A percentile compares a stretch with the other conserved stretches of the same genome.
These are phyloP conservation scores for Rutilus rutilus DNA, from an alignment of 2,113 vertebrate genomes.

Conservation along the genomic window DNA sequence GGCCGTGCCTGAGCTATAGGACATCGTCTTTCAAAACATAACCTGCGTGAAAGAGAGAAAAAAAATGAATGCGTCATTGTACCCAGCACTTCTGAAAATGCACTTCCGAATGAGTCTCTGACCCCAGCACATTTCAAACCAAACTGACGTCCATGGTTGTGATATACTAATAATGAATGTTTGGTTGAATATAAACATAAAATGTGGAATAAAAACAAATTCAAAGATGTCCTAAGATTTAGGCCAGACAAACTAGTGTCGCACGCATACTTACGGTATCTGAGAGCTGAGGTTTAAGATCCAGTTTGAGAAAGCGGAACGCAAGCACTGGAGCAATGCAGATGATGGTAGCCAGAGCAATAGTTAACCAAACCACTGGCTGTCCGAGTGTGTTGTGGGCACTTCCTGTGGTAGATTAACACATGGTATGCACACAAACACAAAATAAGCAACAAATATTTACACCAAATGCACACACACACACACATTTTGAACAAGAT, in stretches of 20 bases:
- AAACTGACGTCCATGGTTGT: too few relatives aligned
- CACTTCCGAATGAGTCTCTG: too few relatives aligned
- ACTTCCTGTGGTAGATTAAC: constrained; percentile 75
- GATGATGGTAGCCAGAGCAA: constrained; percentile 86
- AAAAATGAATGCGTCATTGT: too few relatives aligned
- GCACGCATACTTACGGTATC: constrained; percentile 83
- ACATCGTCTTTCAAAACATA: too few relatives aligned
- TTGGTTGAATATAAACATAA: not conserved
- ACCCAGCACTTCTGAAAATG: too few relatives aligned
- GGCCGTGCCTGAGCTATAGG: too few relatives aligned
- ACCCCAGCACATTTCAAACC: too few relatives aligned
- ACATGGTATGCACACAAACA: constrained; percentile 39
- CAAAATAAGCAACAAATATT: not conserved
- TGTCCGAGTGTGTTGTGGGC: constrained; percentile 89
- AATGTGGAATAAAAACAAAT: not conserved
- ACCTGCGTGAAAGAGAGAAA: too few relatives aligned
- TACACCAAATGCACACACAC: not conserved
- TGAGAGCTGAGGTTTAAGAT: constrained; percentile 88
- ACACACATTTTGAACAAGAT: not conserved
- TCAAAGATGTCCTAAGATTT: not conserved
- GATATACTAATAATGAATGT: not conserved
- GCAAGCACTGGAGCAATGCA: constrained; percentile 92
- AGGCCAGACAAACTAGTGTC: not conserved
- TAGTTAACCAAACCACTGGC: constrained; percentile 92
- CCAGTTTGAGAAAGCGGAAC: constrained; percentile 93